Evolutionary conservation across 2,888 invertebrate species (phyloP).

Genomic region (Cosmorhoe ocellata): DNA sequence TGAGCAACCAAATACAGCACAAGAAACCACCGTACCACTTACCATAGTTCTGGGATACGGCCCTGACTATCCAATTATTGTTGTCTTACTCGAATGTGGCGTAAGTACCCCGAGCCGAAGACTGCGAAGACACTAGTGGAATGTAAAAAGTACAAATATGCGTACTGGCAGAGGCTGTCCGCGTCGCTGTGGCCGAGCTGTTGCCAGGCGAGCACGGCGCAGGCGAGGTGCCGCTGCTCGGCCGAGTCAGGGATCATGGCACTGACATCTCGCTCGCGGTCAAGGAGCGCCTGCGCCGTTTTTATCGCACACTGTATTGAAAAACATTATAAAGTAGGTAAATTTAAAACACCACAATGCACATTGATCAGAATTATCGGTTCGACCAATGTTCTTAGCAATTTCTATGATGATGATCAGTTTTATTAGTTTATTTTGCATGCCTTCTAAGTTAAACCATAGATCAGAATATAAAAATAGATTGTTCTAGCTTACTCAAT

Average conservation of each 20-base stretch:
- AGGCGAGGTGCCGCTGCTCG: conserved; percentile 59
- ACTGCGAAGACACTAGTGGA: neutral
- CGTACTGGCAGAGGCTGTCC: conserved; percentile 62
- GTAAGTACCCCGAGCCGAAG: neutral
- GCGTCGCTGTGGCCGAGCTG: conserved; percentile 59
- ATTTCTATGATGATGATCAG: too few species aligned
- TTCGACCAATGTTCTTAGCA: too few species aligned
- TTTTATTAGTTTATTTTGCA: too few species aligned
- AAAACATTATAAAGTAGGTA: neutral
- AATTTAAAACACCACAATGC: too few species aligned
- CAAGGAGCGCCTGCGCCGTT: conserved; percentile 45
- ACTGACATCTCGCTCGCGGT: conserved; percentile 40
- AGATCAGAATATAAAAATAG: too few species aligned
- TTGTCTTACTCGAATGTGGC: neutral
- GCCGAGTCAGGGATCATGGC: conserved; percentile 40
- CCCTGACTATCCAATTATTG: too few species aligned
- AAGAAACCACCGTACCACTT: too few species aligned
- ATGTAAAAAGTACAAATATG: conserved; percentile 8
- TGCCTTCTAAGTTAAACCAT: too few species aligned
- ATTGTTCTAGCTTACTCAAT: too few species aligned
- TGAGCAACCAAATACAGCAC: too few species aligned
- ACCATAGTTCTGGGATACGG: too few species aligned
- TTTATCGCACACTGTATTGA: conserved; percentile 45
- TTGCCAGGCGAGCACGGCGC: conserved; percentile 73
- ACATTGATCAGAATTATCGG: too few species aligned